Evolutionary conservation across 1,140 invertebrate species (phyloP).

Genomic region (Idris sp.): DNA sequence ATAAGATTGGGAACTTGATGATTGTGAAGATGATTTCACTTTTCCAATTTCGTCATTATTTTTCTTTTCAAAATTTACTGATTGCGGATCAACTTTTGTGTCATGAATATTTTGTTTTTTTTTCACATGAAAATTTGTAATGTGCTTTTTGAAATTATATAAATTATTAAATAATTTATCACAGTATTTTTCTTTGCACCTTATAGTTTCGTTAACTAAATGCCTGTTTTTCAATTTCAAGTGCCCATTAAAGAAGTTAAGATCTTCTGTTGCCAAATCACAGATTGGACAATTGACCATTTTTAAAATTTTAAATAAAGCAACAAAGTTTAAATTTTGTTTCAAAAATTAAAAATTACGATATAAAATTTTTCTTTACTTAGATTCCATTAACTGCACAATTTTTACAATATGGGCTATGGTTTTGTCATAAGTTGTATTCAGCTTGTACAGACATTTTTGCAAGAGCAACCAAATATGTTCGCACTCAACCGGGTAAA

Average conservation of each 20-base stretch:
- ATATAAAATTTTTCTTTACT: no score
- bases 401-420: background rate
- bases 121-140: no score
- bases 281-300: constrained; percentile 39
- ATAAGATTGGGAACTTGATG: background rate
- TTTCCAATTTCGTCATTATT: background rate
- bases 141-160: constrained; percentile 42
- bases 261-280: constrained; percentile 10
- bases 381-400: no score
- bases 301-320: no score
- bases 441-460: constrained; percentile 39
- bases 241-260: constrained; percentile 25
- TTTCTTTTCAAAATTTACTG: constrained; percentile 15
- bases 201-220: constrained; percentile 18
- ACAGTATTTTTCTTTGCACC: constrained; percentile 41
- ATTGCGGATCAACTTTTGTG: constrained; percentile 21
- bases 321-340: no score
- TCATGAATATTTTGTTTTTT: no score
- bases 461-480: constrained; percentile 61
- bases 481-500: constrained; percentile 41
- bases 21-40: background rate
- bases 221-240: constrained; percentile 45
- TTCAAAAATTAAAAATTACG: no score
- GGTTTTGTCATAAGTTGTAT: constrained; percentile 34
- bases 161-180: constrained; percentile 33